Evolutionary conservation across 2,113 vertebrate species (phyloP), one percentile per base, ranked within the genome.

Genomic region (Oxyura jamaicensis): DNA sequence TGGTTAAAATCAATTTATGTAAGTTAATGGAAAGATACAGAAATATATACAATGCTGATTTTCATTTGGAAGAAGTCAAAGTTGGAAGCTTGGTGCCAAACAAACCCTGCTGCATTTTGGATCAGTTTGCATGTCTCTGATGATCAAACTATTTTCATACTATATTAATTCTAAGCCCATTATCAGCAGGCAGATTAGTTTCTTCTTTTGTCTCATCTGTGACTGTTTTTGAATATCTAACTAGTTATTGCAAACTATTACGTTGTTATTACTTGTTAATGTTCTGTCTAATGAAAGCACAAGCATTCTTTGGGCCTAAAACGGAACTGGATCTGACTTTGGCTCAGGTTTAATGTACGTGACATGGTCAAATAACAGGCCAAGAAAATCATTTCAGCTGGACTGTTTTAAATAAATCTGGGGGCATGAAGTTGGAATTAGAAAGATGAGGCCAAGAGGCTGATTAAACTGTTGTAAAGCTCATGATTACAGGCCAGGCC

Each of bases 321-420:
- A 33, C 62, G 82, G 74, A 94, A 93, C 60, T 83, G 52, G 65
- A 90, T 95, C 72, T 94, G 65, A 41, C 56, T 94, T 77, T 96
- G 90, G 80, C 92, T 91, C 41, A 48, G 44, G 13, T 83, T 90
- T 83, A 66, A 6, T 83, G n/a, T 83, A 31, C 44, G 25, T 91
- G 83, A 83, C 14, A 29, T 65, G 56, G 42, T 65, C 48, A 88
- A 66, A 55, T 81, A 90, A 36, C 33, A 56, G 76, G 56, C 72
- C 91, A 94, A 88, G 90, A 90, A 88, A 83, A 86, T 92, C 33
- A 69, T 91, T 80, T 65, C 74, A 33, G 39, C 48, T 88, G 48
- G 18, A 81, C 73, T 82, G 21, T 79, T 96, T 96, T 62, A 95
- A 89, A 80, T 26, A 80, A 59, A 77, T 81, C 77, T 28, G 22